Percentiles rank a stretch among this genome's conserved stretches.
phyloP scores from a whole-genome alignment of 2,113 vertebrate species.

The Pachypanchax playfairii region DNA sequence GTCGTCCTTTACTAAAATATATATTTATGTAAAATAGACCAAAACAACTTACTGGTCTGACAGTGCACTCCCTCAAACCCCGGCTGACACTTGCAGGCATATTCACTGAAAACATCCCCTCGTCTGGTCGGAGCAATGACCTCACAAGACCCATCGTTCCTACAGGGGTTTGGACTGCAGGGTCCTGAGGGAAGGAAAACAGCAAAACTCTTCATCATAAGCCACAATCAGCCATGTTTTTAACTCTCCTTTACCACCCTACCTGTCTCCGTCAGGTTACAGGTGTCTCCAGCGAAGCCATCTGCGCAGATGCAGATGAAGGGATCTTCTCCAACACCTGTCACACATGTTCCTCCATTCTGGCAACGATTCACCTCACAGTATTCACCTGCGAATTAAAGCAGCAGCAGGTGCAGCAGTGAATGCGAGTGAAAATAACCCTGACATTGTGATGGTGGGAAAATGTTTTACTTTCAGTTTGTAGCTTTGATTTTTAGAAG shows the following conservation, averaged over 20 bases:
- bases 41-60: constrained; percentile 85
- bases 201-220: background rate
- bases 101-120: constrained; percentile 88
- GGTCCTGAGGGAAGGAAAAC: constrained; percentile 79
- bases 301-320: constrained; percentile 91
- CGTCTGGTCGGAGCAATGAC: constrained; percentile 74
- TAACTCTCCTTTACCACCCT: constrained; percentile 1
- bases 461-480: no score
- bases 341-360: constrained; percentile 91
- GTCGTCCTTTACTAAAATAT: background rate
- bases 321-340: constrained; percentile 76
- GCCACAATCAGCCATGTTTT: background rate
- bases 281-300: constrained; percentile 87
- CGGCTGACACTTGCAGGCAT: constrained; percentile 85
- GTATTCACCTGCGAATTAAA: constrained; percentile 81
- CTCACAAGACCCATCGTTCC: constrained; percentile 84
- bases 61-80: constrained; percentile 89
- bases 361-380: constrained; percentile 87
- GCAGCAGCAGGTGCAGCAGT: no score
- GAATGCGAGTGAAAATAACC: no score
- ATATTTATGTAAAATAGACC: background rate
- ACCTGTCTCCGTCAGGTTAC: constrained; percentile 90
- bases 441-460: no score
- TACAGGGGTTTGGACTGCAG: constrained; percentile 91
- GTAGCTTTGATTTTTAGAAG: no score